These are phyloP conservation scores for Tetrapedia diversipes DNA, from an alignment of 2,888 invertebrate genomes.

Conservation along the genomic window DNA sequence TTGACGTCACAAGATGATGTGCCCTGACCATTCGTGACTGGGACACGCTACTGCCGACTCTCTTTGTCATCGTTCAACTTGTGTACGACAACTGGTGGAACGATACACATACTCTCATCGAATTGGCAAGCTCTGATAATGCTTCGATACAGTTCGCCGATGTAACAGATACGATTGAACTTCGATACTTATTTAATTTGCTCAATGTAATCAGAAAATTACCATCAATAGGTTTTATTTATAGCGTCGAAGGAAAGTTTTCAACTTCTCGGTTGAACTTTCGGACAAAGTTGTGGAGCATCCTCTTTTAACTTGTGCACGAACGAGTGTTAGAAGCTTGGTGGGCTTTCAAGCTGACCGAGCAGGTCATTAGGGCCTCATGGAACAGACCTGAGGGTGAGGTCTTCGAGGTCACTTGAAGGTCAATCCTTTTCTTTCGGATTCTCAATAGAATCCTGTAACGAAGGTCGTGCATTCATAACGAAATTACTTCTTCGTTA, in stretches of 20 bases:
- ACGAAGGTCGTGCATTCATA: background rate
- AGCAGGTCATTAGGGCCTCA: background rate
- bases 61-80: background rate
- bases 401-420: background rate
- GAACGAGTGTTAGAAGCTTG: background rate
- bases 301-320: background rate
- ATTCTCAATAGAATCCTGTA: background rate
- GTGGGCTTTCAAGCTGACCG: background rate
- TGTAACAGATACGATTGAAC: background rate
- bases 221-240: background rate
- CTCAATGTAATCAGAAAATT: too few species aligned
- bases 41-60: background rate
- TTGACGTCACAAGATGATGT: constrained; percentile 51
- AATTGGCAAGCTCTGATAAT: background rate
- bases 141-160: too few species aligned
- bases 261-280: background rate
- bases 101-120: background rate
- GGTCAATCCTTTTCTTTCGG: background rate
- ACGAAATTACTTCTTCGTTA: background rate
- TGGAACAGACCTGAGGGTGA: constrained; percentile 1
- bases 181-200: background rate
- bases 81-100: background rate
- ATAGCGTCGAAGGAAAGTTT: background rate
- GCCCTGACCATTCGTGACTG: constrained; percentile 2
- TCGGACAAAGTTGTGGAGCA: background rate